These are phyloP conservation scores for Eupeodes luniger DNA, from an alignment of 2,888 invertebrate species.

Conservation along the genomic window DNA sequence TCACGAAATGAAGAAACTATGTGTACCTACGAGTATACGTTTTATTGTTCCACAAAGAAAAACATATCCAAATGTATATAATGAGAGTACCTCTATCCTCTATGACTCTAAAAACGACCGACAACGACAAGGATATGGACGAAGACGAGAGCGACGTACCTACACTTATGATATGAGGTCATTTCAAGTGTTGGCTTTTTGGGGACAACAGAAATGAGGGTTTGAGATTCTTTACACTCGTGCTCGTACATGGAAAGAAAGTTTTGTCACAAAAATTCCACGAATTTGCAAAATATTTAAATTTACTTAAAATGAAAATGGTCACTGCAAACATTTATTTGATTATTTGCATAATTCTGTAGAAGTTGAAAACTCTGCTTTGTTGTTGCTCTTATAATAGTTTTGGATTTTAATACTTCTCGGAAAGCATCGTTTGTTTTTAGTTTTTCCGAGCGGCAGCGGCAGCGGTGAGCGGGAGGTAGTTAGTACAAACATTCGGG, in stretches of 20 bases:
- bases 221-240: neutral
- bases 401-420: neutral
- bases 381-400: neutral
- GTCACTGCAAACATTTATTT: conserved; percentile 1
- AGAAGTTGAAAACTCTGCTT: neutral
- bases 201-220: neutral
- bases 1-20: conserved; percentile 54
- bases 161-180: conserved; percentile 40
- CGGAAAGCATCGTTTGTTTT: neutral
- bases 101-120: too few relatives aligned
- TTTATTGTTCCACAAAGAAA: conserved; percentile 33
- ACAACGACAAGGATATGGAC: too few relatives aligned
- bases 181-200: conserved; percentile 19
- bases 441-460: neutral
- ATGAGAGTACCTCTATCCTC: neutral
- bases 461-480: too few relatives aligned
- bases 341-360: neutral
- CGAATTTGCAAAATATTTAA: conserved; percentile 14
- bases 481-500: too few relatives aligned
- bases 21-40: neutral
- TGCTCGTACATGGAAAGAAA: conserved; percentile 15
- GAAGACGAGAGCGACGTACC: too few relatives aligned
- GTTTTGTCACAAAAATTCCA: neutral
- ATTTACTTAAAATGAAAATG: neutral
- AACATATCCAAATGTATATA: neutral